Evolutionary conservation across 2,888 invertebrate genomes (phyloP).

Genomic region (Pheosia tremula): DNA sequence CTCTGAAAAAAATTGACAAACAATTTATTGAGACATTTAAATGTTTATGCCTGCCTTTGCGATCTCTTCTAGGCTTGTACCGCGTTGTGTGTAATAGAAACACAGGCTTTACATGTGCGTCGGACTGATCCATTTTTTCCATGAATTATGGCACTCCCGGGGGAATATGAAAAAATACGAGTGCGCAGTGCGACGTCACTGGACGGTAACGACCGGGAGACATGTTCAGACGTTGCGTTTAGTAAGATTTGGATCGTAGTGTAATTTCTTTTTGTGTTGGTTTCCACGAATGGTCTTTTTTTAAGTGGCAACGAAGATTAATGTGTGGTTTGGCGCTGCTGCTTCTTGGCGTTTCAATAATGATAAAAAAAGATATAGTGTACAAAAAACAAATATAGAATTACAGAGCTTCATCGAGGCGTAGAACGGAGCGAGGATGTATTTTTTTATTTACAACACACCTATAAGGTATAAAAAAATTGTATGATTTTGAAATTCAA

Average conservation of each 20-base stretch:
- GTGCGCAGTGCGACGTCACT: slow-evolving; percentile 44
- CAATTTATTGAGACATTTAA: too few relatives aligned
- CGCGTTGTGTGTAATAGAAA: slow-evolving; percentile 44
- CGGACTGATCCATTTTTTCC: slow-evolving; percentile 66
- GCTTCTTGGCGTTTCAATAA: too few relatives aligned
- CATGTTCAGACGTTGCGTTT: slow-evolving; percentile 38
- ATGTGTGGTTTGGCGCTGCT: neutral
- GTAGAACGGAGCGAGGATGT: too few relatives aligned
- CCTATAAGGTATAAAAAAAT: too few relatives aligned
- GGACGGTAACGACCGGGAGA: slow-evolving; percentile 27
- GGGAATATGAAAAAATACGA: slow-evolving; percentile 63
- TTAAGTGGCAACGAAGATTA: neutral
- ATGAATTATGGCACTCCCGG: slow-evolving; percentile 67
- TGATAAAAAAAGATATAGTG: too few relatives aligned
- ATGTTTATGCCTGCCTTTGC: too few relatives aligned
- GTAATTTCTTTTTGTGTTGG: neutral
- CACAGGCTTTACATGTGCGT: slow-evolving; percentile 31
- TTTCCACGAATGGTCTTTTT: slow-evolving; percentile 4
- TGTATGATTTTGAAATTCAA: too few relatives aligned
- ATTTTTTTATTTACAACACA: too few relatives aligned
- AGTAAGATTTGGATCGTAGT: slow-evolving; percentile 22
- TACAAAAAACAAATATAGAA: too few relatives aligned
- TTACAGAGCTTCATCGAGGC: too few relatives aligned
- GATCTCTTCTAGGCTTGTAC: slow-evolving; percentile 33
- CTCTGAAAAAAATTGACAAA: too few relatives aligned